phyloP scores from a whole-genome alignment of 2,888 invertebrate genomes.

The Drosophila differens region DNA sequence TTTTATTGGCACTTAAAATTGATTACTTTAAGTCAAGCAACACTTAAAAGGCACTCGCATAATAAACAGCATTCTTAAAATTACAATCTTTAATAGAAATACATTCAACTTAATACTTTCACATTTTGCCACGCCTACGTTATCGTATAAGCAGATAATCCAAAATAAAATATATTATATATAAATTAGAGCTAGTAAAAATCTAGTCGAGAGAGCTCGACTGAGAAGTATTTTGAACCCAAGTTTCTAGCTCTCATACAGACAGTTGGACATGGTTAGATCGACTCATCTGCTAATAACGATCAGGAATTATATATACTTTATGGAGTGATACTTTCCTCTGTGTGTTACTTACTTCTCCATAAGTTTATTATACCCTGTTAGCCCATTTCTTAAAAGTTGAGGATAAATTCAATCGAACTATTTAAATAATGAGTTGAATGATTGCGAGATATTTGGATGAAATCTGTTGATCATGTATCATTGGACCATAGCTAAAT shows the following conservation, averaged over 20 bases:
- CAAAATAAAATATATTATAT: neutral
- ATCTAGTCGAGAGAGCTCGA: too few species aligned
- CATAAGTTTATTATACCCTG: neutral
- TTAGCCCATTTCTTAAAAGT: neutral
- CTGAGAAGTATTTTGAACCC: neutral
- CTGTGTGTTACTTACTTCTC: neutral
- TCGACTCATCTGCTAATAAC: neutral
- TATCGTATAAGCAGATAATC: neutral
- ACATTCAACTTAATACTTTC: neutral
- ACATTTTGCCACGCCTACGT: too few species aligned
- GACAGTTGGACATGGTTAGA: too few species aligned
- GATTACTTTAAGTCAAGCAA: neutral
- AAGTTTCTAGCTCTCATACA: neutral
- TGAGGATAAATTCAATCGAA: neutral
- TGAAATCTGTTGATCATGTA: neutral
- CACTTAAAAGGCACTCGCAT: neutral
- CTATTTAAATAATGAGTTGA: neutral
- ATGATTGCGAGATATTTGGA: neutral
- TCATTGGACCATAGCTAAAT: neutral
- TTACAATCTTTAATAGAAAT: neutral
- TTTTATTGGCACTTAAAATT: neutral
- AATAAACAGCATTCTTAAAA: neutral
- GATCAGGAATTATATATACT: neutral
- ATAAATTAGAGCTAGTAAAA: neutral
- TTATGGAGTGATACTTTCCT: neutral